Base-by-base conservation (phyloP, 2,888 invertebrate species). In the Cordylochernes scorpioides region DNA sequence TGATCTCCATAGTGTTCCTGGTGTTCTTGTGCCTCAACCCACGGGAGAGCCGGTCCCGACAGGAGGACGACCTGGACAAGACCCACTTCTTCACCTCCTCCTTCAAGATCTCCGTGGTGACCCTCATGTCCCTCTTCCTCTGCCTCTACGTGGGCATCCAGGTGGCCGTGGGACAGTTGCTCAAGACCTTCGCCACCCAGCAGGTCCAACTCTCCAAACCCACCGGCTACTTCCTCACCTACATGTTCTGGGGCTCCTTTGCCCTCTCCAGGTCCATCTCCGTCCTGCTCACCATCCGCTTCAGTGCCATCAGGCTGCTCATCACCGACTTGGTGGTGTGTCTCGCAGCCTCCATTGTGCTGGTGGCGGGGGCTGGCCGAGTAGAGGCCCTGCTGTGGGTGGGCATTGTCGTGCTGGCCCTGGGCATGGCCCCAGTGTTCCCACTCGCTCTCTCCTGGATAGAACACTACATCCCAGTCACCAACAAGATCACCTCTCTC, bases 401-500 rank as follows among this genome's bases (percentile, higher is more conserved):
- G 8, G 51, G 53, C 6, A 48, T 55, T 3, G 42, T 50, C 4
- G 34, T 50, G 3, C 40, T 57, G 8, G 57, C 55, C 4, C 39
- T 53, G 3, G 57, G 57, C 12, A 47, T 56, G 44, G 54, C 57
- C 1, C 54, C 57, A 5, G 48, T 55, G 5, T 55, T 57, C 34
- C 57, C 57, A 5, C 49, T 55, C 1, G 49, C 51, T 10, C 46
- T 57, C n/a, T 45, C 52, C 3, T 57, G 57, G 57, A 46, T 53
- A 3, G 55, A 57, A 36, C 44, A 46, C 13, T 53, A 54, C 39
- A 49, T 55, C 28, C 48, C 48, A 15, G 42, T 57, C 8, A 51
- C 53, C 1, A 54, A 57, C n/a, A 51, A 51, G 36, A 47, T 53
- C 2, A 51, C 55, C 2, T 51, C 56, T 3, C 44, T 53, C n/a